Percentiles rank a stretch among this genome's conserved stretches.
These are phyloP conservation scores for Stegodyphus mimosarum DNA, from an alignment of 1,140 invertebrate genomes.

Conservation along the genomic window DNA sequence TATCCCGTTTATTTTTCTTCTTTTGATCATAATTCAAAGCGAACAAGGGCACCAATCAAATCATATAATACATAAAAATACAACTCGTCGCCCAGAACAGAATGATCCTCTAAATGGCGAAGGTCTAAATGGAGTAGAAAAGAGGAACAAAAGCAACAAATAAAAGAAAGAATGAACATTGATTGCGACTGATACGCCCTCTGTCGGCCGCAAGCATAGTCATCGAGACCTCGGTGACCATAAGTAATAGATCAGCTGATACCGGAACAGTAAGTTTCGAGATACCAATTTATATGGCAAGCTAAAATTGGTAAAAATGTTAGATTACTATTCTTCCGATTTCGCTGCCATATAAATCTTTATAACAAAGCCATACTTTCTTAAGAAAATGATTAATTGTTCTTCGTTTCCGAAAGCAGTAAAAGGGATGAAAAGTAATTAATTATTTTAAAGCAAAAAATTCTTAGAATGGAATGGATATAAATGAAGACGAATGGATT, in stretches of 20 bases:
- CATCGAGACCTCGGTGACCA: not conserved
- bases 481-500: too few species aligned
- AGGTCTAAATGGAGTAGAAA: constrained; percentile 42
- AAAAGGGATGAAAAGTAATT: too few species aligned
- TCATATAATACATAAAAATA: too few species aligned
- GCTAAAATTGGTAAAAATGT: not conserved
- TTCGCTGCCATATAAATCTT: not conserved
- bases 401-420: too few species aligned
- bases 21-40: too few species aligned
- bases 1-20: too few species aligned
- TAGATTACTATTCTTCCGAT: not conserved
- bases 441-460: too few species aligned
- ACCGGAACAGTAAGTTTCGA: not conserved
- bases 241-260: not conserved
- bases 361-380: not conserved
- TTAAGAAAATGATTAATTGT: not conserved
- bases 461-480: too few species aligned
- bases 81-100: not conserved
- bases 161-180: constrained; percentile 37
- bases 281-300: not conserved
- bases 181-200: constrained; percentile 43
- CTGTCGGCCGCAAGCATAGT: constrained; percentile 12
- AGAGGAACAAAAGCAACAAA: constrained; percentile 8
- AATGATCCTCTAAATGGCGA: constrained; percentile 43
- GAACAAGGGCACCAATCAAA: too few species aligned